Base-by-base conservation (phyloP, 1,140 invertebrate species). In the Daktulosphaira vitifoliae region DNA sequence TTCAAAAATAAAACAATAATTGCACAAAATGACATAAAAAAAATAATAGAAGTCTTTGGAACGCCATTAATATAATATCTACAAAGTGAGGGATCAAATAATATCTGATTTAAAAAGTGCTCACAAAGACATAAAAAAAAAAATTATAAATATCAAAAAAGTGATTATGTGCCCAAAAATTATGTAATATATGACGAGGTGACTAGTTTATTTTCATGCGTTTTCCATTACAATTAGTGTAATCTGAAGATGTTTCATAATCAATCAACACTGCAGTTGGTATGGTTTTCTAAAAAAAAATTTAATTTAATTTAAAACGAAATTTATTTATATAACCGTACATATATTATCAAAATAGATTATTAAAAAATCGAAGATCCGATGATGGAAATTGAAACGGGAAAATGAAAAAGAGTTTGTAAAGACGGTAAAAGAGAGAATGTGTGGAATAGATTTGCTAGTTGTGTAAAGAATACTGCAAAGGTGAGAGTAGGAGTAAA, bases 181-280 rank as follows among this genome's bases (percentile, higher is more conserved):
- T 3, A 48, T 29, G 29, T 20, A 0, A 29, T 15, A 29, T 29
- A 46, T 46, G 56, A 25, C 56, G 29, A 29, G 16, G 23, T 46
- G 42, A 48, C 56, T 62, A 62, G 56, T 62, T 62, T 2, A 62
- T 62, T 62, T 62, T 62, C 56, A 62, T 62, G 25, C 56, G 56
- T 33, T 62, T 62, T 26, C 56, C 56, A 26, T 62, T 62, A 16
- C 56, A 62, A 33, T 62, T 62, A 46, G 25, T 59, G 15, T 38
- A 23, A 13, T 62, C 42, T 16, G 42, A 39, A 15, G 56, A 18
- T 15, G 56, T 11, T 2, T 62, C 56, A 8, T 62, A 62, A 15
- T 62, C 56, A 22, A 62, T 62, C 42, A 62, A 1, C 3, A 62
- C 56, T 44, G 33, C 16, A 42, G 54, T 48, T 15, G 56, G 26